Conservation (phyloP, 2,113 vertebrate genomes). For the Myrmophylax atrothorax region DNA sequence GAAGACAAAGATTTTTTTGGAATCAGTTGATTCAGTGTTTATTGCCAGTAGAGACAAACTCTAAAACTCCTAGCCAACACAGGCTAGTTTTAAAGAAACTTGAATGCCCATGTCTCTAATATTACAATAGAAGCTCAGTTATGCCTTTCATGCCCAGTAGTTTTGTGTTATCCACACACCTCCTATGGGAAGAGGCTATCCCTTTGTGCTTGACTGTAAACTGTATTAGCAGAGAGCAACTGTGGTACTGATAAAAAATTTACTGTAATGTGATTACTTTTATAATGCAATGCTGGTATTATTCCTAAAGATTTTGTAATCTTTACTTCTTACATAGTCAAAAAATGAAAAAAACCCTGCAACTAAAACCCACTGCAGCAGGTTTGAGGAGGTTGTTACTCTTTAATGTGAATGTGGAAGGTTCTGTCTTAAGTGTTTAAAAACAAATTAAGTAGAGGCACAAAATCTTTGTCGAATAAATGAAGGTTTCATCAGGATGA, state of each 20-base stretch:
- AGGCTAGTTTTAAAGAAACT: background rate
- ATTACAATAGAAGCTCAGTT: background rate
- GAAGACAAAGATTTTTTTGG: background rate
- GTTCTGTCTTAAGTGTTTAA: slow-evolving; percentile 11
- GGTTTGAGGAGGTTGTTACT: background rate
- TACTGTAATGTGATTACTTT: background rate
- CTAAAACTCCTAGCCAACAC: background rate
- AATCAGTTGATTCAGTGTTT: background rate
- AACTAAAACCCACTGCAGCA: background rate
- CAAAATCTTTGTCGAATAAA: slow-evolving; percentile 2
- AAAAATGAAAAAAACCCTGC: background rate
- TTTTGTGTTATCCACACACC: background rate
- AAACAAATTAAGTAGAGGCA: slow-evolving; percentile 14
- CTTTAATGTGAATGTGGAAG: background rate
- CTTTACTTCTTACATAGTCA: background rate
- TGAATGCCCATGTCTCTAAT: background rate
- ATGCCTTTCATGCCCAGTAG: background rate
- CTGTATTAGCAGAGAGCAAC: background rate
- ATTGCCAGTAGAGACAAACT: background rate
- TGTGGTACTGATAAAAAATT: background rate
- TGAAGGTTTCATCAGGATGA: slow-evolving; percentile 12
- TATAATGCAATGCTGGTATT: background rate
- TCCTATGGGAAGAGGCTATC: background rate
- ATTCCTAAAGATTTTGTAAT: background rate
- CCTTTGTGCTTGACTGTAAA: background rate